Evolutionary conservation across 2,888 invertebrate genomes (phyloP).

Genomic region (Hypomecis punctinalis): DNA sequence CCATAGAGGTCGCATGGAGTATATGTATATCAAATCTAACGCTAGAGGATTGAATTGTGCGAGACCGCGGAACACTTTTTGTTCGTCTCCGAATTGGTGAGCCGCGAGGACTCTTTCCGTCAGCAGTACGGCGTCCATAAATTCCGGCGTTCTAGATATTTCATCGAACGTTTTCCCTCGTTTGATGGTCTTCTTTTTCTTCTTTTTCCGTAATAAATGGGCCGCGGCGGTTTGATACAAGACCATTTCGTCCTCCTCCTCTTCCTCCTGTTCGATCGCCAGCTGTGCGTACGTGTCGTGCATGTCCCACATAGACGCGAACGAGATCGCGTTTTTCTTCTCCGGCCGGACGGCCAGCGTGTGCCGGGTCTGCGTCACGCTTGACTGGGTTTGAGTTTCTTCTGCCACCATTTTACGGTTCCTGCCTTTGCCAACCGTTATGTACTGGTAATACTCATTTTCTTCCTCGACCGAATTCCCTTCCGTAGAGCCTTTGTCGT

Average conservation of each 20-base stretch:
- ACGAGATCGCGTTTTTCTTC: slow-evolving; percentile 85
- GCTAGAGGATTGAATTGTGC: slow-evolving; percentile 86
- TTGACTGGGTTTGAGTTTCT: slow-evolving; percentile 88
- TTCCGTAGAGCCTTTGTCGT: slow-evolving; percentile 85
- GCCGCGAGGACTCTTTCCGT: slow-evolving; percentile 90
- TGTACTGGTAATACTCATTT: slow-evolving; percentile 88
- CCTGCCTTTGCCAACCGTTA: slow-evolving; percentile 88
- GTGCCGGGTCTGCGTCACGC: slow-evolving; percentile 86
- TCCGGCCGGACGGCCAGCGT: slow-evolving; percentile 84
- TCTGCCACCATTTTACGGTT: slow-evolving; percentile 87
- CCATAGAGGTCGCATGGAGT: slow-evolving; percentile 88
- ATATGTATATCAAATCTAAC: slow-evolving; percentile 87
- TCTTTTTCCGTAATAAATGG: slow-evolving; percentile 64
- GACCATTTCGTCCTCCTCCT: slow-evolving; percentile 77
- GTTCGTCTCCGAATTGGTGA: slow-evolving; percentile 87
- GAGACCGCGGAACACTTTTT: slow-evolving; percentile 89
- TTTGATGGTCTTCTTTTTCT: slow-evolving; percentile 40
- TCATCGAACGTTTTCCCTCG: slow-evolving; percentile 62
- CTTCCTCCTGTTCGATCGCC: slow-evolving; percentile 57
- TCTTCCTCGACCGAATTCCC: slow-evolving; percentile 84
- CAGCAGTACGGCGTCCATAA: slow-evolving; percentile 86
- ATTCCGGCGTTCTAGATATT: slow-evolving; percentile 67
- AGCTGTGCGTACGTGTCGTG: slow-evolving; percentile 87
- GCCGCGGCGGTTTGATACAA: slow-evolving; percentile 72
- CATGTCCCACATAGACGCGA: slow-evolving; percentile 92